Base-by-base conservation (phyloP, 2,113 vertebrate genomes). In the Sebastes schlegelii region DNA sequence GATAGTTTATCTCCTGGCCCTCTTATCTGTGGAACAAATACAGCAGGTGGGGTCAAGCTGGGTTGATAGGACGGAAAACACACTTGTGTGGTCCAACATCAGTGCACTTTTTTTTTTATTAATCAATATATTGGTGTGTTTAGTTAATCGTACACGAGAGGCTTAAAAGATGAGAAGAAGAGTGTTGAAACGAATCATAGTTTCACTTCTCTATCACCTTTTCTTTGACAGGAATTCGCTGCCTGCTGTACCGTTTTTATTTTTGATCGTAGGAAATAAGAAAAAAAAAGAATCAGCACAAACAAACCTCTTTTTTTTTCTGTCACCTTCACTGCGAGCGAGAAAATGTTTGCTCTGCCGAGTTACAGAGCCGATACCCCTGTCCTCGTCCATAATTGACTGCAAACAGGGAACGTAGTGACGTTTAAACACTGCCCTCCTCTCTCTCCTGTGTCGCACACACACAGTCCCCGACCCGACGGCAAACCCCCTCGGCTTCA, bases 341-440 rank as follows among this genome's bases (percentile, higher is more conserved):
- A 80, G 85, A 89, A 91, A 90, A 84, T 94, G 92, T 95, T 95
- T 95, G 93, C 91, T 88, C 88, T 92, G 80, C 80, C 42, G 85
- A 89, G 92, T 84, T 86, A 83, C 85, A 82, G 88, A 91, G 88
- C 93, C 91, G 85, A 88, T 93, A 88, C 80, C 88, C 80, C 92
- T 93, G 95, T 95, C 92, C 91, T 93, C 91, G 64, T 90, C 82
- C 64, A 88, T 95, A 95, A 95, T 95, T 95, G 95, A 95, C 94
- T 95, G 93, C 93, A 95, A 95, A 95, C 94, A 95, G 89, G 34
- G 87, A 92, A 87, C 81, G 92, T 89, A 88, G 90, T 94, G 93
- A 86, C 83, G 91, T 94, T 93, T 89, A 86, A 92, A 95, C 93
- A 85, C 89, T 88, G 84, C 86, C 89, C 91, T 83, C 83, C 90